These are phyloP conservation scores for Morelia viridis DNA, from an alignment of 2,797 vertebrate genomes.

Conservation along the genomic window DNA sequence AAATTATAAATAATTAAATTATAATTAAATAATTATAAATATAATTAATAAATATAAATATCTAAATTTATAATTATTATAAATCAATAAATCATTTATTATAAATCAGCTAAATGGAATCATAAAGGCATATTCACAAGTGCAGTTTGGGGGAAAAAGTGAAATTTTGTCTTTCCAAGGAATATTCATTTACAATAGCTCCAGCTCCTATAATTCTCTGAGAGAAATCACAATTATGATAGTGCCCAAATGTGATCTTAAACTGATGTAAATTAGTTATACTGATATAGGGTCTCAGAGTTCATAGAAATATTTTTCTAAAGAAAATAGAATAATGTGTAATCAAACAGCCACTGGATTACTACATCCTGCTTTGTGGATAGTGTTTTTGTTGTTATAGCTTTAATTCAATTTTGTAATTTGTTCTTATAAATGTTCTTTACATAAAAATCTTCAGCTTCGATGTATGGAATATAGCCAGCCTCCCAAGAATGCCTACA, in stretches of 20 bases:
- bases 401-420: neutral
- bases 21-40: neutral
- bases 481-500: neutral
- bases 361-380: neutral
- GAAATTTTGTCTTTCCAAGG: neutral
- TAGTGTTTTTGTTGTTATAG: neutral
- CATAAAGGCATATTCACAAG: neutral
- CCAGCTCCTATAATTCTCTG: neutral
- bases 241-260: neutral
- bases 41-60: neutral
- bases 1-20: neutral
- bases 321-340: neutral
- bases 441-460: neutral
- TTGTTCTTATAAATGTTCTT: neutral
- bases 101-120: neutral
- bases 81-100: neutral
- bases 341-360: neutral
- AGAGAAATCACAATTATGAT: neutral
- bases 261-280: neutral
- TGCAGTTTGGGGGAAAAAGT: fast-evolving
- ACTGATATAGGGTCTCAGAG: neutral
- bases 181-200: neutral
- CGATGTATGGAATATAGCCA: neutral
- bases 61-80: neutral
- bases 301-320: constrained; percentile 4